phyloP scores from a whole-genome alignment of 2,797 vertebrate genomes.

The Eulemur coronatus region DNA sequence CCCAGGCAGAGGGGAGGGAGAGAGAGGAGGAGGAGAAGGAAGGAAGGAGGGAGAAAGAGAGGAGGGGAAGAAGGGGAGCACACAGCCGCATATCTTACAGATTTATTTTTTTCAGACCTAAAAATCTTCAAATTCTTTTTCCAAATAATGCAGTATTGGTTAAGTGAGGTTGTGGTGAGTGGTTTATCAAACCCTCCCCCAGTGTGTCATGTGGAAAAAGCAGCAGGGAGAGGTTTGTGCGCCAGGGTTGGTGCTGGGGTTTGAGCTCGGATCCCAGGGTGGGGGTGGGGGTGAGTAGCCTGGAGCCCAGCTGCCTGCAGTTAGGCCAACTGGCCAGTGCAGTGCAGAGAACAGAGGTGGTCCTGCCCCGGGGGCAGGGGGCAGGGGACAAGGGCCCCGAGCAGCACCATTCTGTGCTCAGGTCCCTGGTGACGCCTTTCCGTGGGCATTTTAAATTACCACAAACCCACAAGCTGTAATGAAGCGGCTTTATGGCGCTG shows the following conservation, averaged over 20 bases:
- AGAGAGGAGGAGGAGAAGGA: fast-evolving
- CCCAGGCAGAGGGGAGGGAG: fast-evolving
- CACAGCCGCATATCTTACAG: background rate
- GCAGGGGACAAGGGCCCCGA: background rate
- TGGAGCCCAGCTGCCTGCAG: fast-evolving
- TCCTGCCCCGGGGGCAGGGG: background rate
- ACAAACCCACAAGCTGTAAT: background rate
- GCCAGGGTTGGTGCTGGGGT: background rate
- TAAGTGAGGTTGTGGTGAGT: background rate
- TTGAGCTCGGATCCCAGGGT: background rate
- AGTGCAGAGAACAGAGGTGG: background rate
- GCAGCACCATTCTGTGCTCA: background rate
- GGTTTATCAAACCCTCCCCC: background rate
- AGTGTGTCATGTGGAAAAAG: background rate
- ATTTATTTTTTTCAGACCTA: slow-evolving; percentile 28
- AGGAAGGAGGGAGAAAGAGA: fast-evolving
- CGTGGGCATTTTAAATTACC: background rate
- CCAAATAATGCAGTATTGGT: background rate
- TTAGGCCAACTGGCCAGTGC: background rate
- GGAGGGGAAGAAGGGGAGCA: fast-evolving
- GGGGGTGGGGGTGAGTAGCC: background rate
- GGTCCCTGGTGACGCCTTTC: background rate
- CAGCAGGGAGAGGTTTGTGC: background rate
- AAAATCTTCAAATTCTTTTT: background rate
- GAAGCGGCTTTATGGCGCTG: background rate